A percentile compares a stretch with the other conserved stretches of the same genome.
Conservation (phyloP, 1,140 invertebrate species). For the Drosophila azteca region DNA sequence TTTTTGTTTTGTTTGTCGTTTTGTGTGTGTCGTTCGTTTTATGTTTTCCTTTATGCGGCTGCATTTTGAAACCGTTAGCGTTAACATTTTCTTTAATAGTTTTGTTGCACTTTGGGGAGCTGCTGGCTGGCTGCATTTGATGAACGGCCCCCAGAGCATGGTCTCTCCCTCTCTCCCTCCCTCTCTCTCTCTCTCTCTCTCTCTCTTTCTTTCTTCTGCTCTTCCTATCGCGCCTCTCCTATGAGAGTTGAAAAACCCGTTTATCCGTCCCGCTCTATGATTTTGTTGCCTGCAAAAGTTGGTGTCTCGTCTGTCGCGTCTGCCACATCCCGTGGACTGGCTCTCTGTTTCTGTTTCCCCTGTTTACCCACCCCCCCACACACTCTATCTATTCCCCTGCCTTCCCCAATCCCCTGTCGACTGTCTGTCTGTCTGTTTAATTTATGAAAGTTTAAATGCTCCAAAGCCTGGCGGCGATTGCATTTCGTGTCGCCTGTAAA, state of each 20-base stretch:
- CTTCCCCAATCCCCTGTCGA: not conserved
- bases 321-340: not conserved
- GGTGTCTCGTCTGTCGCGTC: conserved; percentile 27
- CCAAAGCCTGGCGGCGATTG: conserved; percentile 51
- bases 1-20: conserved; percentile 15
- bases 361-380: not conserved
- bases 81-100: conserved; percentile 65
- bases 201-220: not conserved
- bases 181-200: not conserved
- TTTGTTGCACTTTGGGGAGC: conserved; percentile 32
- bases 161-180: not conserved
- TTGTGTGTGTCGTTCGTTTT: too few species aligned
- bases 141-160: conserved; percentile 49
- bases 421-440: conserved; percentile 50
- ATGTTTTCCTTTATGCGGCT: conserved; percentile 55
- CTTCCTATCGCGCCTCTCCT: conserved; percentile 1
- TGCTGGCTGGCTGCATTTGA: conserved; percentile 47
- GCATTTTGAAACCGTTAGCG: conserved; percentile 73
- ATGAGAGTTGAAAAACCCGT: conserved; percentile 53
- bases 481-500: conserved; percentile 72
- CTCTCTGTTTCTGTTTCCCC: too few species aligned
- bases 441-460: conserved; percentile 80
- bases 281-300: conserved; percentile 53
- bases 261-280: conserved; percentile 52
- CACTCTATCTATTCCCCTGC: conserved; percentile 3